Base-by-base conservation (phyloP, 2,888 invertebrate species). In the Koerneria pararmatus region DNA sequence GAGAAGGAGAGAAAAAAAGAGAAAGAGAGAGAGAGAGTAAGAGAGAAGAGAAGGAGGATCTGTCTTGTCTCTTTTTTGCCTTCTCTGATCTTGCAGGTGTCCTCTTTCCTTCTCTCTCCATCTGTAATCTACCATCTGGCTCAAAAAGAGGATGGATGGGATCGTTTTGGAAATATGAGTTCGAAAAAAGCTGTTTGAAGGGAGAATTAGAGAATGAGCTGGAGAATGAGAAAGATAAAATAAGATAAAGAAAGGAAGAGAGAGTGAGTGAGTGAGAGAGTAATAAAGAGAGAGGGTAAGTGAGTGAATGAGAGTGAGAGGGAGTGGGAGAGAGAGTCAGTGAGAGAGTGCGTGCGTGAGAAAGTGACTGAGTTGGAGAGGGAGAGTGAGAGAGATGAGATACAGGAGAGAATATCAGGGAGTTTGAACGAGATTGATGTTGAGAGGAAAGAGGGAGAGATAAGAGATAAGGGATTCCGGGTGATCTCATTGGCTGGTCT, bases 211-310 rank as follows among this genome's bases (percentile, higher is more conserved):
- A 11, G n/a, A 41, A n/a, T 15, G 11, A 41, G 46, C 11, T n/a
- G n/a, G 46, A 15, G 46, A 41, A n/a, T 15, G 46, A 41, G 46
- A 41, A 41, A n/a, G 46, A 41, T 11, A 41, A n/a, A 41, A 11
- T 15, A 41, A 15, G 46, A n/a, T 15, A 41, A 15, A 41, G 11
- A n/a, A n/a, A 41, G 46, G n/a, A n/a, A 41, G 46, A 41, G 11
- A 41, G 46, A 41, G 46, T 15, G n/a, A n/a, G n/a, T 15, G n/a
- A 41, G 46, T 15, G 46, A 41, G 11, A 11, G n/a, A 15, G 46
- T 11, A 41, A 41, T 41, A n/a, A 41, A n/a, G 32, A 48, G 60
- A 60, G 60, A 60, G 60, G 32, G 48, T 49, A n/a, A n/a, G n/a
- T n/a, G n/a, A n/a, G n/a, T n/a, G n/a, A 41, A n/a, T 15, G 46